These are phyloP conservation scores for Chouioia cunea DNA, from an alignment of 2,888 invertebrate genomes.

Conservation along the genomic window DNA sequence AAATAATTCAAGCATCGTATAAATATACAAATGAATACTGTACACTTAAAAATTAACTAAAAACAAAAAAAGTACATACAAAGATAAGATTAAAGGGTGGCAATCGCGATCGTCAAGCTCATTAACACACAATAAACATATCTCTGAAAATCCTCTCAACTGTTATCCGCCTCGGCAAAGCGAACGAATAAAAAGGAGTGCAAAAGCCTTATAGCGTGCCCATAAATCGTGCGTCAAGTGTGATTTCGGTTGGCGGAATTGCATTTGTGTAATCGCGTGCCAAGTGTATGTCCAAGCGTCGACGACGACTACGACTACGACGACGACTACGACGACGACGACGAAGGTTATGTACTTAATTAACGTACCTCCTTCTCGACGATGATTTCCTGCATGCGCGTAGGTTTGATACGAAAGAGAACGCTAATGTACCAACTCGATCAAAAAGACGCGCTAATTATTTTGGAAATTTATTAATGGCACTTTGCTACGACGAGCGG, in stretches of 20 bases:
- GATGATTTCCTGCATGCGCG: constrained; percentile 22
- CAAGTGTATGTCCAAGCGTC: constrained; percentile 26
- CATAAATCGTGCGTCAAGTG: not conserved
- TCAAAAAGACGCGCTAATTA: constrained; percentile 29
- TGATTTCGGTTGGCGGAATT: constrained; percentile 9
- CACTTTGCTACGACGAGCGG: constrained; percentile 28
- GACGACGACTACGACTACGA: not conserved
- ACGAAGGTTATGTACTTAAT: constrained; percentile 41
- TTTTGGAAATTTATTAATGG: constrained; percentile 38
- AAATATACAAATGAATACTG: too few species aligned
- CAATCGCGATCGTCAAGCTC: too few species aligned
- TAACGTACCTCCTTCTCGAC: constrained; percentile 22
- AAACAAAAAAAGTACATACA: too few species aligned
- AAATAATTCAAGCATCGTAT: too few species aligned
- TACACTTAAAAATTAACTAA: too few species aligned
- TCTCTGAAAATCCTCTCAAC: too few species aligned
- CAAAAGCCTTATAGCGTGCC: not conserved
- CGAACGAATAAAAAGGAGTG: too few species aligned
- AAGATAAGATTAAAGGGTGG: too few species aligned
- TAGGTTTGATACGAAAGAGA: not conserved
- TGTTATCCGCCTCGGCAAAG: too few species aligned
- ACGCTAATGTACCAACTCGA: not conserved
- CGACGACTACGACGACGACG: constrained; percentile 23
- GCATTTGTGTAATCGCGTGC: constrained; percentile 35
- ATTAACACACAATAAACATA: too few species aligned